phyloP scores from a whole-genome alignment of 2,113 vertebrate species.

The Columba janthina region DNA sequence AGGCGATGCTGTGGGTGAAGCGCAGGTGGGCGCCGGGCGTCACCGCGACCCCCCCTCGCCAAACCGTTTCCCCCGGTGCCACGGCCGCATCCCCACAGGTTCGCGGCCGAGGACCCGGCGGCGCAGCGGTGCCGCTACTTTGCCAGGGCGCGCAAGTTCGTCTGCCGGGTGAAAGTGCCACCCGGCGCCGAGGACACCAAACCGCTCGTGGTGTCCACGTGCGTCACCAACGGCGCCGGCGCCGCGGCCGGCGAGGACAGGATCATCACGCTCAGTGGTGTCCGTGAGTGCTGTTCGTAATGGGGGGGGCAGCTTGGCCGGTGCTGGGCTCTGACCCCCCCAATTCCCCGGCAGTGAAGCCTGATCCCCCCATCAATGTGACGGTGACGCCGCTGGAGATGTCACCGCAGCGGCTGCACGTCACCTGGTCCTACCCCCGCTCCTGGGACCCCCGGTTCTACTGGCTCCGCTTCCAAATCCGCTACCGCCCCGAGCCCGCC shows the following conservation, averaged over 20 bases:
- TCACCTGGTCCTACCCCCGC: conserved; percentile 68
- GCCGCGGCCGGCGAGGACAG: not conserved
- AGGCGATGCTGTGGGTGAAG: conserved; percentile 43
- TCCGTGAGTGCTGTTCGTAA: conserved; percentile 6
- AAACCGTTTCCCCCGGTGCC: not conserved
- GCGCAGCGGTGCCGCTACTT: conserved; percentile 62
- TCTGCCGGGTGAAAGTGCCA: conserved; percentile 53
- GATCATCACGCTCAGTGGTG: not conserved
- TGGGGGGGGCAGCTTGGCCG: too few relatives aligned
- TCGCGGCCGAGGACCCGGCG: fast-evolving
- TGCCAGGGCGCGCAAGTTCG: conserved; percentile 9
- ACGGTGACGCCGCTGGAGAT: conserved; percentile 1
- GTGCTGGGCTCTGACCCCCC: not conserved
- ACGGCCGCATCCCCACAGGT: not conserved
- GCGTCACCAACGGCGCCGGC: not conserved
- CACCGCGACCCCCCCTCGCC: not conserved
- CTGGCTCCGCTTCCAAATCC: conserved; percentile 69
- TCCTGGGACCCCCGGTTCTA: conserved; percentile 73
- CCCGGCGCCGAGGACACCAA: not conserved
- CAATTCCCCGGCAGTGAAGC: conserved; percentile 59
- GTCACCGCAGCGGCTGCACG: not conserved
- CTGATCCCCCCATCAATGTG: conserved; percentile 68
- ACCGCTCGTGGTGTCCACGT: conserved; percentile 43
- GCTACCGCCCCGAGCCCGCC: conserved; percentile 58
- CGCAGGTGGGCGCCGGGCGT: conserved; percentile 19